Conservation (phyloP, 2,113 vertebrate genomes). For the Cervus canadensis region DNA sequence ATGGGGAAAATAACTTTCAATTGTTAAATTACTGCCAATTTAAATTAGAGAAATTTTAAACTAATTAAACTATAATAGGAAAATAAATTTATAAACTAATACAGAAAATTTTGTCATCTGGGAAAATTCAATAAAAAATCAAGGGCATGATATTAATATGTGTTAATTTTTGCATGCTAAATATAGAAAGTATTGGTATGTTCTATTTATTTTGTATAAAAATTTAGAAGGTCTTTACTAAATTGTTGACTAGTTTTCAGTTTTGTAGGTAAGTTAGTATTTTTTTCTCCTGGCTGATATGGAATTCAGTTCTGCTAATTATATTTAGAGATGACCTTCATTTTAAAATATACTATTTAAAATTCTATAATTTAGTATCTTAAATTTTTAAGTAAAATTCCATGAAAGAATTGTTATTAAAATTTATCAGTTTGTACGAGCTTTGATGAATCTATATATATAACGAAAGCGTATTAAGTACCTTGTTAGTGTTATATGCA, state of each 20-base stretch:
- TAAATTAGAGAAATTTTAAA: not conserved
- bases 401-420: not conserved
- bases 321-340: not conserved
- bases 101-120: conserved; percentile 8
- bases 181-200: not conserved
- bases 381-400: not conserved
- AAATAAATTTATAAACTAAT: conserved; percentile 1
- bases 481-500: not conserved
- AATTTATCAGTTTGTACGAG: not conserved
- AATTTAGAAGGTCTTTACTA: not conserved
- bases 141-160: not conserved
- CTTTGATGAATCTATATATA: not conserved
- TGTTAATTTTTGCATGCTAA: not conserved
- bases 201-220: not conserved
- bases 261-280: conserved; percentile 16
- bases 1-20: not conserved
- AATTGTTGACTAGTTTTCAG: not conserved
- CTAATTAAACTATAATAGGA: not conserved
- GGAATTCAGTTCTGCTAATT: conserved; percentile 24
- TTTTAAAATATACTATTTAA: conserved; percentile 32
- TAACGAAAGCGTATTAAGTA: not conserved
- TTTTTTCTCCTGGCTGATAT: not conserved
- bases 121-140: not conserved
- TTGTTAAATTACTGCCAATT: not conserved
- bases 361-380: not conserved